Evolutionary conservation across 2,888 invertebrate species (phyloP).

Genomic region (Scotopteryx bipunctaria): DNA sequence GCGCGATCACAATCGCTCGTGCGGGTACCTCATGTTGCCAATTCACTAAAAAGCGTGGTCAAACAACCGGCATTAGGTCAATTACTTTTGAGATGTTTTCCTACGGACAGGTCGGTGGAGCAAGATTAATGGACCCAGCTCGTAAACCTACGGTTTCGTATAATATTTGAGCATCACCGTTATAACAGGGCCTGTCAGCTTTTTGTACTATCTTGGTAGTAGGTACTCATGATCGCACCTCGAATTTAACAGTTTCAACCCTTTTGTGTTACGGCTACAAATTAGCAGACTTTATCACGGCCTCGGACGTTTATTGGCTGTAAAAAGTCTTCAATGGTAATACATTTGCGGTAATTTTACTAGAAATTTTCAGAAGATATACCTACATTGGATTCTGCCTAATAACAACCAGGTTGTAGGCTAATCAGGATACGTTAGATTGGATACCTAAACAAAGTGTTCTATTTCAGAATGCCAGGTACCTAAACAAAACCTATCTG

Average conservation of each 20-base stretch:
- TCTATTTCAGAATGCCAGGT: too few relatives aligned
- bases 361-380: background rate
- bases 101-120: conserved; percentile 33
- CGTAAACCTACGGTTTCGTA: conserved; percentile 43
- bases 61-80: conserved; percentile 34
- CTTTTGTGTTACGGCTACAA: conserved; percentile 15
- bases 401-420: too few relatives aligned
- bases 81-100: conserved; percentile 41
- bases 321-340: conserved; percentile 2
- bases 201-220: conserved; percentile 33
- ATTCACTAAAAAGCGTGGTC: conserved; percentile 33
- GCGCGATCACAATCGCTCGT: background rate
- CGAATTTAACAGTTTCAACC: conserved; percentile 24
- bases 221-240: conserved; percentile 20
- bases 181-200: conserved; percentile 36
- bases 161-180: conserved; percentile 43
- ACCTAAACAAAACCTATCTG: too few relatives aligned
- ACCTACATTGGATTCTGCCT: background rate
- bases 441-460: too few relatives aligned
- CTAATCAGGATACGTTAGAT: too few relatives aligned
- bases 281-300: conserved; percentile 18
- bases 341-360: conserved; percentile 6
- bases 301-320: background rate
- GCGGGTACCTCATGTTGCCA: conserved; percentile 11
- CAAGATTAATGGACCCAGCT: conserved; percentile 41